Base-by-base conservation (phyloP, 1,140 invertebrate genomes). In the Caenorhabditis inopinata region DNA sequence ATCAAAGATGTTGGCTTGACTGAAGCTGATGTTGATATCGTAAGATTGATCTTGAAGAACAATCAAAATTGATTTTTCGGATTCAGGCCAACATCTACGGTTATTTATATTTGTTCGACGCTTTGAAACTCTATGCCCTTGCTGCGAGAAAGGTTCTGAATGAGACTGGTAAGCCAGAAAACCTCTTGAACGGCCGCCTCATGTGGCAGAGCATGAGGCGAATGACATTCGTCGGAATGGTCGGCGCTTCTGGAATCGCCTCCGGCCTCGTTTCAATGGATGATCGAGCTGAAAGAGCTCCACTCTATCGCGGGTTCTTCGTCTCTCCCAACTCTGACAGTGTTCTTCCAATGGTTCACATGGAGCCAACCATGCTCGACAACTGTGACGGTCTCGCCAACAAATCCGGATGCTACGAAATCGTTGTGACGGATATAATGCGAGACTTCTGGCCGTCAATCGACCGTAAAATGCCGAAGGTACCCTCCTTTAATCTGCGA, bases 121-220 rank as follows among this genome's bases (percentile, higher is more conserved):
- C 86, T 14, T 45, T 87, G 23, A 85, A 86, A 79, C 78, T 87
- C 7, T 88, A 88, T 76, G 85, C 85, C 11, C 23, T 87, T 29
- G 86, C 87, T 18, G 87, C 84, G 2, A 79, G 86, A n/a, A 76
- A 82, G 49, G 78, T 83, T 38, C 73, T 86, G 16, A 81, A 87
- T 32, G 79, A 80, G 42, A 80, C 83, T 18, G 78, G 80, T 27
- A 81, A 82, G 47, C 83, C 88, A 49, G 84, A 73, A 12, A 84
- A 80, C 16, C 48, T 82, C 21, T 74, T 88, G 3, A 84, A 85
- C 42, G 86, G 86, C 21, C 78, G 80, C 2, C 77, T 79, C 38
- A 84, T 87, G 48, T 88, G 87, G 86, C 87, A 86, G 42, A 74
- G 49, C 12, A 87, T 87, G 86, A 85, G 86, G 29, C 78, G 83